These are phyloP conservation scores for Parnassius glacialis DNA, from an alignment of 2,888 invertebrate genomes.

Conservation along the genomic window DNA sequence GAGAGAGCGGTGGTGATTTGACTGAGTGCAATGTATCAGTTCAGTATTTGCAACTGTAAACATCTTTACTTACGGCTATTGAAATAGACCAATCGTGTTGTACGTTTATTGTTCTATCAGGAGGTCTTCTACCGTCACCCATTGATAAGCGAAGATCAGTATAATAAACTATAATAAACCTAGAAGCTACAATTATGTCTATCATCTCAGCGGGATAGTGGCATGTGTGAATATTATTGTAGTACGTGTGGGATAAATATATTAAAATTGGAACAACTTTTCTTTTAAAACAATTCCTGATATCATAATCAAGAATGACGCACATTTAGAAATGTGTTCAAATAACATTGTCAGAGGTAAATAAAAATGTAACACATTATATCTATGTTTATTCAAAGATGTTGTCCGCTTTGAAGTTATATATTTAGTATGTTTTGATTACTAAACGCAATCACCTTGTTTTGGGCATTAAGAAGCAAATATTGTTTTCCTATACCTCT, in stretches of 20 bases:
- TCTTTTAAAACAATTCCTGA: slow-evolving; percentile 2
- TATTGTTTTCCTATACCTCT: background rate
- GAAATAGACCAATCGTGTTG: slow-evolving; percentile 24
- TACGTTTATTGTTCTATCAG: slow-evolving; percentile 25
- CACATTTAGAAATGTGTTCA: slow-evolving; percentile 8
- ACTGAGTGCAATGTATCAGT: slow-evolving; percentile 39
- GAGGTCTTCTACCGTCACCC: slow-evolving; percentile 26
- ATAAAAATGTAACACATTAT: slow-evolving; percentile 11
- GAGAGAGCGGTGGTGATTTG: slow-evolving; percentile 36
- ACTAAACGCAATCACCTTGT: background rate
- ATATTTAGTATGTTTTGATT: slow-evolving; percentile 7
- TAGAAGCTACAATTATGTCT: background rate
- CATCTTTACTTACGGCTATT: slow-evolving; percentile 29
- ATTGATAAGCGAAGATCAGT: slow-evolving; percentile 29
- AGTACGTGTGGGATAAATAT: background rate
- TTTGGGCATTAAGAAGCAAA: background rate
- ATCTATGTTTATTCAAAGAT: slow-evolving; percentile 4
- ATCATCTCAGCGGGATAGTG: background rate
- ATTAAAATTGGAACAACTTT: slow-evolving; percentile 1
- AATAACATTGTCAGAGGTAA: slow-evolving; percentile 21
- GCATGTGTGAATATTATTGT: too few species aligned
- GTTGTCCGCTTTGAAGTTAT: slow-evolving; percentile 11
- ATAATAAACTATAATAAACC: background rate
- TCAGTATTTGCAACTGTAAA: slow-evolving; percentile 36
- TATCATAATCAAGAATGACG: slow-evolving; percentile 14